These are phyloP conservation scores for Spilosoma lubricipeda DNA, from an alignment of 2,888 invertebrate species.

Conservation along the genomic window DNA sequence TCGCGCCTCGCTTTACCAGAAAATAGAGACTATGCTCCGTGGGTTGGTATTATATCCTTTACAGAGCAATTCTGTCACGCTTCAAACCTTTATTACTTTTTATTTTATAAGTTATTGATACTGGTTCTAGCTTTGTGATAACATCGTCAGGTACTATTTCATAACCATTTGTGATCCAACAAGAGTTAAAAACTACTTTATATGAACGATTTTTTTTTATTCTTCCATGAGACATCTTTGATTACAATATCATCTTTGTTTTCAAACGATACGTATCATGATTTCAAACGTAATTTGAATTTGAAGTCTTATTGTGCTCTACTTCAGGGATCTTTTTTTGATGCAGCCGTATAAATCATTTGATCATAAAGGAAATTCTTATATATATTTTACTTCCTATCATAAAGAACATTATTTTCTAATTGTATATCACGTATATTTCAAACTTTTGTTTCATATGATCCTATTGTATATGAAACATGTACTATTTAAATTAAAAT, in stretches of 20 bases:
- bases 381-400: no score
- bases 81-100: background rate
- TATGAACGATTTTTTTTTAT: background rate
- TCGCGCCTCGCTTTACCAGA: conserved; percentile 87
- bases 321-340: background rate
- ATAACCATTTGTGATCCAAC: background rate
- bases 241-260: background rate
- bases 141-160: background rate
- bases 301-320: no score
- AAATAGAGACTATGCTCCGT: conserved; percentile 88
- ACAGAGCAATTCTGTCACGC: conserved; percentile 36
- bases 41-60: conserved; percentile 80
- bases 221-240: background rate
- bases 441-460: background rate
- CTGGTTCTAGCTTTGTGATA: background rate
- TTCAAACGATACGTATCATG: background rate
- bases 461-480: no score
- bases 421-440: background rate
- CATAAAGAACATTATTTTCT: no score
- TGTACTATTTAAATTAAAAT: no score
- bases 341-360: background rate
- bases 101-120: background rate
- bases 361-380: background rate
- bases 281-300: background rate
- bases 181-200: background rate